phyloP scores from a whole-genome alignment of 2,797 vertebrate species.

The Pogonophryne albipinna region DNA sequence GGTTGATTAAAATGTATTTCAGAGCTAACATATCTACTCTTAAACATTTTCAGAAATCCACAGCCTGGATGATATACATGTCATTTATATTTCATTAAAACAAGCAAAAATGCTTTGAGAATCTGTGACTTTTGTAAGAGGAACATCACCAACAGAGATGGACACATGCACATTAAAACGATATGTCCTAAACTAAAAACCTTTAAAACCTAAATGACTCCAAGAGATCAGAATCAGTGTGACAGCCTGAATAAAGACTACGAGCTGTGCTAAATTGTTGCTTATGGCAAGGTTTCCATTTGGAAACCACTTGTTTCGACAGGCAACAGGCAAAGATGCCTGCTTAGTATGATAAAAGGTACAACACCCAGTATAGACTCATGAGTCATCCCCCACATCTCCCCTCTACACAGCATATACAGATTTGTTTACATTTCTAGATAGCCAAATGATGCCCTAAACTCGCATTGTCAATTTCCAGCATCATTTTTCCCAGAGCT shows the following conservation, averaged over 20 bases:
- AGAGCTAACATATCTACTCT: background rate
- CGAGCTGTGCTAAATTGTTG: constrained; percentile 22
- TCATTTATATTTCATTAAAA: background rate
- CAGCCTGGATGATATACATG: background rate
- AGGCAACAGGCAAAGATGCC: constrained; percentile 58
- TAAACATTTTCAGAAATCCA: background rate
- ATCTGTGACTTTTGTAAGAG: background rate
- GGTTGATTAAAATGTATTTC: background rate
- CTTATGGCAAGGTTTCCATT: constrained; percentile 32
- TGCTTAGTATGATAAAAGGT: constrained; percentile 34
- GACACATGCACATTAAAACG: background rate
- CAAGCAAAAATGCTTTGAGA: background rate
- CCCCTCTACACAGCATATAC: constrained; percentile 4
- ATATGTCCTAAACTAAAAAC: constrained; percentile 10
- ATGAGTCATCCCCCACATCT: constrained; percentile 42
- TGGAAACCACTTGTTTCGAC: constrained; percentile 58
- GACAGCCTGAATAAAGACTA: constrained; percentile 15
- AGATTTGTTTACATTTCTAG: constrained; percentile 32
- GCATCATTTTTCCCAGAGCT: background rate
- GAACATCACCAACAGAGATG: constrained; percentile 9
- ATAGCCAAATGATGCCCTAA: background rate
- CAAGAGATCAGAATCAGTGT: constrained; percentile 18
- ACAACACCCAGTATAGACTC: constrained; percentile 16
- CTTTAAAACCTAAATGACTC: constrained; percentile 2
- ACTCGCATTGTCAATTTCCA: background rate